phyloP scores from a whole-genome alignment of 2,113 vertebrate species.

The Nansenia antarctica region DNA sequence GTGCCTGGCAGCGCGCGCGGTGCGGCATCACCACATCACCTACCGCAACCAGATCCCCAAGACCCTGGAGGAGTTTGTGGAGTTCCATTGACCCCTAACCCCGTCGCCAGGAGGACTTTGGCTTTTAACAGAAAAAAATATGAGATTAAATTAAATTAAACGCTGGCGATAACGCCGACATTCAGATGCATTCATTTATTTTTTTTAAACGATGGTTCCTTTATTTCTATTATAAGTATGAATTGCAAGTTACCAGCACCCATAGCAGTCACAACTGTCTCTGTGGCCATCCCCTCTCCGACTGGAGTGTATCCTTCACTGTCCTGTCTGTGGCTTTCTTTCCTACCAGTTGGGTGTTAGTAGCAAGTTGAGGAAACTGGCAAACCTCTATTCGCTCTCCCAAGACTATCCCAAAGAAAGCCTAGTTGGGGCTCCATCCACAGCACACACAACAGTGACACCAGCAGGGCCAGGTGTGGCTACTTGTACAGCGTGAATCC shows the following conservation, averaged over 20 bases:
- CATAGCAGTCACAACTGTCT: not conserved
- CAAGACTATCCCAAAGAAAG: not conserved
- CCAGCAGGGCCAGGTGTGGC: not conserved
- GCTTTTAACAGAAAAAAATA: conserved; percentile 13
- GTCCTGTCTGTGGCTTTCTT: not conserved
- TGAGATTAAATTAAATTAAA: conserved; percentile 39
- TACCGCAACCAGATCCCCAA: conserved; percentile 97
- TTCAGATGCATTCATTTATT: not conserved
- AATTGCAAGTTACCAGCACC: conserved; percentile 23
- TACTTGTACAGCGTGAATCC: not conserved
- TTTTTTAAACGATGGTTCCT: conserved; percentile 37
- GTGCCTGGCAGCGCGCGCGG: conserved; percentile 96
- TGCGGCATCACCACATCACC: conserved; percentile 88
- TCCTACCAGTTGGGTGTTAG: not conserved
- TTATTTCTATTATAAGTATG: conserved; percentile 33
- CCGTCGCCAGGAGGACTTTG: conserved; percentile 26
- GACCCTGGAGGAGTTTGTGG: conserved; percentile 95
- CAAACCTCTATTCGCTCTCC: not conserved
- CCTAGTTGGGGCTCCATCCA: not conserved
- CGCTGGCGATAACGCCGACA: not conserved
- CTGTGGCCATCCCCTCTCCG: not conserved
- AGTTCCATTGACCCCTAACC: conserved; percentile 88
- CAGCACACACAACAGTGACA: not conserved
- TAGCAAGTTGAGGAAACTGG: not conserved
- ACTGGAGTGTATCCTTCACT: not conserved